Percentiles rank a stretch among this genome's conserved stretches.
Conservation (phyloP, 2,888 invertebrate genomes). For the Mesodorylaimus sp. region DNA sequence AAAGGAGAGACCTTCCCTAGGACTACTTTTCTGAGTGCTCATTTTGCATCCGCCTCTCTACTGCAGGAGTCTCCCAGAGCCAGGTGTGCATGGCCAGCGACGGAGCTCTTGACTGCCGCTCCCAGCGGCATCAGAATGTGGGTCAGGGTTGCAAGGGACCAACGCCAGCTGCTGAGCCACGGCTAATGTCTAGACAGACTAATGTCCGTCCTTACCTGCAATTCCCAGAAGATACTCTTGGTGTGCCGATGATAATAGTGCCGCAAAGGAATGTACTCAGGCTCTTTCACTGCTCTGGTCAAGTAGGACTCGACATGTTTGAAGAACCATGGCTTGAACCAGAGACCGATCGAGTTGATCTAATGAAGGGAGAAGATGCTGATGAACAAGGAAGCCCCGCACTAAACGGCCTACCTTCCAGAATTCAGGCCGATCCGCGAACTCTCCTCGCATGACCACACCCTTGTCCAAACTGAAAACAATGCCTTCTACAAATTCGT, state of each 20-base stretch:
- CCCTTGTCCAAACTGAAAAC: conserved; percentile 46
- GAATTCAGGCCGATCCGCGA: conserved; percentile 38
- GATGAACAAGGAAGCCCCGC: not conserved
- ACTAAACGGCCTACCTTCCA: not conserved
- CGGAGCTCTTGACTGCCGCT: no score
- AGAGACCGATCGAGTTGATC: conserved; percentile 53
- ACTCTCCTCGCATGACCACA: conserved; percentile 56
- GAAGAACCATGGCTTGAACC: conserved; percentile 69
- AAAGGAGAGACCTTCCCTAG: no score
- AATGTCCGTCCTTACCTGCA: conserved; percentile 49
- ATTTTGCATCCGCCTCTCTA: no score
- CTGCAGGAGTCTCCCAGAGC: no score
- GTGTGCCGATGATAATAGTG: conserved; percentile 68
- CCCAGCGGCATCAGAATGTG: no score
- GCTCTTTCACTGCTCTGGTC: conserved; percentile 25
- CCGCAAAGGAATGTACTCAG: conserved; percentile 55
- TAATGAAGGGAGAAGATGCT: conserved; percentile 21
- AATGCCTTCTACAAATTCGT: conserved; percentile 58
- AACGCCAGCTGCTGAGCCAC: no score
- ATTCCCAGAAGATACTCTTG: conserved; percentile 60
- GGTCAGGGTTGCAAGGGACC: no score
- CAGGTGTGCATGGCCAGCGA: no score
- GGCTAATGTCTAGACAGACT: no score
- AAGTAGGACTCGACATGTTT: conserved; percentile 46
- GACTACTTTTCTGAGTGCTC: no score